phyloP scores from a whole-genome alignment of 1,140 invertebrate genomes.

The Ceratoteleas bidentatus region DNA sequence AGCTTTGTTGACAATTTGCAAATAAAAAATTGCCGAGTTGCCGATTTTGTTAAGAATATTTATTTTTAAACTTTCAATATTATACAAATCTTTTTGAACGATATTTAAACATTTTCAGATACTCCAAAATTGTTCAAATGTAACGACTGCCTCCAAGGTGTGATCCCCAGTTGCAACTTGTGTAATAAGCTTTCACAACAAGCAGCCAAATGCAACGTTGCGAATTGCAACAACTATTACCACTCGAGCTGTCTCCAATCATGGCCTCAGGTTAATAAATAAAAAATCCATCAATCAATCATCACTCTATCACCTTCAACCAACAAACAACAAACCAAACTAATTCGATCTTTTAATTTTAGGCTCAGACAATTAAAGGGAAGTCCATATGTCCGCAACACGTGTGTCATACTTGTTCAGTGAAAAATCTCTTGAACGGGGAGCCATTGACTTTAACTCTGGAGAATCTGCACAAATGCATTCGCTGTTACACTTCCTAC shows the following conservation, averaged over 20 bases:
- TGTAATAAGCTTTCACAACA: constrained; percentile 24
- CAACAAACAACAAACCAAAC: neutral
- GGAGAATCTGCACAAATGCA: constrained; percentile 43
- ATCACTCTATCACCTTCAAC: constrained; percentile 8
- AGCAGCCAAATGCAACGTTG: constrained; percentile 19
- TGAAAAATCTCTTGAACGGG: constrained; percentile 8
- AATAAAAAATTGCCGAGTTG: too few species aligned
- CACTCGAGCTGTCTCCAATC: constrained; percentile 34
- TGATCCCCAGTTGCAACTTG: constrained; percentile 11
- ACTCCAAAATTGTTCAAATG: constrained; percentile 33
- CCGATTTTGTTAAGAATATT: too few species aligned
- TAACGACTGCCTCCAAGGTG: constrained; percentile 21
- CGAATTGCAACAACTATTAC: constrained; percentile 39
- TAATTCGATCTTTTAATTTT: constrained; percentile 9
- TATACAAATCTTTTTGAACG: neutral
- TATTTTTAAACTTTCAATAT: too few species aligned
- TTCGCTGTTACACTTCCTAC: constrained; percentile 41
- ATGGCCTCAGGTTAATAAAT: constrained; percentile 55
- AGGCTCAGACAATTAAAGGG: constrained; percentile 18
- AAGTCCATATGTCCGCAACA: constrained; percentile 47
- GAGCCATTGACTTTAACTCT: constrained; percentile 1
- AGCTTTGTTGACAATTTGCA: too few species aligned
- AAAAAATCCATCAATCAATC: too few species aligned
- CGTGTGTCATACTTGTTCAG: constrained; percentile 55
- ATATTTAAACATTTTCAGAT: too few species aligned